phyloP scores from a whole-genome alignment of 2,113 vertebrate genomes.

The Romanogobio albipinnatus region DNA sequence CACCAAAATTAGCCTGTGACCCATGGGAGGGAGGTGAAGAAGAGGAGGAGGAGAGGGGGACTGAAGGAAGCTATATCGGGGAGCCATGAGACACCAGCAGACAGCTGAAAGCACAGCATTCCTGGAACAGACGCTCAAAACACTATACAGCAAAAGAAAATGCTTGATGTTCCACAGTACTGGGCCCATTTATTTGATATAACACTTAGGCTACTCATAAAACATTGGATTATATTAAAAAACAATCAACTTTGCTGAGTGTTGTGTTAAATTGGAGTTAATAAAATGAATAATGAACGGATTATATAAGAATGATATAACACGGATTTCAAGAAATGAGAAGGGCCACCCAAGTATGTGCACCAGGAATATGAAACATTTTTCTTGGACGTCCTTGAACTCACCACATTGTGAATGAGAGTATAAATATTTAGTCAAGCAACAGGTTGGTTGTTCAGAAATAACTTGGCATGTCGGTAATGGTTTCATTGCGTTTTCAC shows the following conservation, averaged over 20 bases:
- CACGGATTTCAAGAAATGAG: neutral
- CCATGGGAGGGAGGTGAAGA: constrained; percentile 28
- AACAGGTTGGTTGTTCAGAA: neutral
- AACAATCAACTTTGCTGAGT: too few relatives aligned
- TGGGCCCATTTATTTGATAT: neutral
- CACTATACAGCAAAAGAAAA: constrained; percentile 27
- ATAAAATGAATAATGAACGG: too few relatives aligned
- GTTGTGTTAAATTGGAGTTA: neutral
- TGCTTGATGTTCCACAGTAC: neutral
- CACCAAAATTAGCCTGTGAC: constrained; percentile 56
- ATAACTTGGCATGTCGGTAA: constrained; percentile 4
- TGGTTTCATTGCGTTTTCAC: neutral
- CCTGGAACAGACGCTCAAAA: constrained; percentile 43
- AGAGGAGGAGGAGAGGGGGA: neutral
- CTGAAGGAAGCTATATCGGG: constrained; percentile 56
- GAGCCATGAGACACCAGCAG: constrained; percentile 51
- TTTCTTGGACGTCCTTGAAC: constrained; percentile 16
- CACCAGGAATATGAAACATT: neutral
- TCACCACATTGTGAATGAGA: neutral
- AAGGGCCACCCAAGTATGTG: neutral
- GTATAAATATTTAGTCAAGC: constrained; percentile 11
- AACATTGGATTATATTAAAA: too few relatives aligned
- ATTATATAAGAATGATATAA: neutral
- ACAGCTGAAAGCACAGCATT: constrained; percentile 63
- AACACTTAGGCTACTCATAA: neutral